Percentiles rank a stretch among this genome's conserved stretches.
Evolutionary conservation across 2,113 vertebrate species (phyloP).

Genomic region (Oplegnathus fasciatus): DNA sequence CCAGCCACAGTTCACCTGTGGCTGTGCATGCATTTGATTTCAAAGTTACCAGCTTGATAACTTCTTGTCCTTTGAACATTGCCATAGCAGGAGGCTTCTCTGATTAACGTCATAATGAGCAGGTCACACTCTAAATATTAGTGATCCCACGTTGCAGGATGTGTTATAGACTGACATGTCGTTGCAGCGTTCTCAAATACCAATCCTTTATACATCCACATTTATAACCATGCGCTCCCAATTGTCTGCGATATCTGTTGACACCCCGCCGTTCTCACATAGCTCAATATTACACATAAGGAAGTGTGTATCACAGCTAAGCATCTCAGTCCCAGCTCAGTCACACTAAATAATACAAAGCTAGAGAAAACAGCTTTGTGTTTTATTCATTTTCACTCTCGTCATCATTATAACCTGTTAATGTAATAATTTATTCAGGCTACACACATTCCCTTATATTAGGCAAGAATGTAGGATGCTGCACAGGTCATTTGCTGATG

Average conservation of each 20-base stretch:
- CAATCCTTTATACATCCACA: slow-evolving; percentile 44
- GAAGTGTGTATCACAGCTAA: slow-evolving; percentile 69
- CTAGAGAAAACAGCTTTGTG: slow-evolving; percentile 53
- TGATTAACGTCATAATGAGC: slow-evolving; percentile 19
- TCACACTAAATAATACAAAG: slow-evolving; percentile 63
- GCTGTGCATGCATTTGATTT: slow-evolving; percentile 23
- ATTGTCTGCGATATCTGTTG: slow-evolving; percentile 34
- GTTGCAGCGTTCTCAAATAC: slow-evolving; percentile 16
- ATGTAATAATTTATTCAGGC: slow-evolving; percentile 48
- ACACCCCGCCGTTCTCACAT: slow-evolving; percentile 62
- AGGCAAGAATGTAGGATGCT: background rate
- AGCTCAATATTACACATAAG: slow-evolving; percentile 63
- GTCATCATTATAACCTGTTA: slow-evolving; percentile 51
- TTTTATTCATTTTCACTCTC: slow-evolving; percentile 54
- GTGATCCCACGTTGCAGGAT: slow-evolving; percentile 10
- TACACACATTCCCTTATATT: background rate
- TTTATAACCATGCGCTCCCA: slow-evolving; percentile 38
- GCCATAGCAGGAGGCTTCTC: slow-evolving; percentile 7
- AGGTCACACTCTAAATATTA: slow-evolving; percentile 22
- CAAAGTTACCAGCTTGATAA: slow-evolving; percentile 3
- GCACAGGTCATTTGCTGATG: slow-evolving; percentile 34
- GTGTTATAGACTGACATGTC: slow-evolving; percentile 12
- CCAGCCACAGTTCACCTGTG: background rate
- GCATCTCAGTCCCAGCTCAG: slow-evolving; percentile 49
- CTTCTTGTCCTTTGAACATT: slow-evolving; percentile 9